These are phyloP conservation scores for Synanceia verrucosa DNA, from an alignment of 2,797 vertebrate genomes.

Conservation along the genomic window DNA sequence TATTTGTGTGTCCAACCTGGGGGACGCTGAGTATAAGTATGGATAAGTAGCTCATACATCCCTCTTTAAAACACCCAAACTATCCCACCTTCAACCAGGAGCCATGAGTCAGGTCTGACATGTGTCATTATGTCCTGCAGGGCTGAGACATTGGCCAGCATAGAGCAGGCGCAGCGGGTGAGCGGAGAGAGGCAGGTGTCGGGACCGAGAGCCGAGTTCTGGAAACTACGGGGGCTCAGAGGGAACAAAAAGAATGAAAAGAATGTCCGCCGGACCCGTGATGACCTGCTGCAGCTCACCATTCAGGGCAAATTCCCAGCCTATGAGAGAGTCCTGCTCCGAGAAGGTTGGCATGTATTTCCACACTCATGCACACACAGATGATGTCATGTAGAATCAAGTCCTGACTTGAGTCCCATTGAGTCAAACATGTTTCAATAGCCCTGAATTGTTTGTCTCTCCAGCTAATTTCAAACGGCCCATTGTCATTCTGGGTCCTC, in stretches of 20 bases:
- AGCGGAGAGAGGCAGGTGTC: conserved; percentile 74
- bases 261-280: conserved; percentile 84
- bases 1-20: too few species aligned
- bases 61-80: background rate
- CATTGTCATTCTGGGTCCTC: conserved; percentile 94
- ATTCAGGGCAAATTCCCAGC: conserved; percentile 95
- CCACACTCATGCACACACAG: background rate
- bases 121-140: conserved; percentile 65
- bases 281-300: conserved; percentile 93
- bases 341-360: conserved; percentile 86
- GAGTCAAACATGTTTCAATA: background rate
- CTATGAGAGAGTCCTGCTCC: conserved; percentile 92
- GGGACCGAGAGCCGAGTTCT: conserved; percentile 92
- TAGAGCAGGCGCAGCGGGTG: conserved; percentile 85
- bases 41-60: background rate
- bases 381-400: background rate
- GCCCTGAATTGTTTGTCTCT: conserved; percentile 11
- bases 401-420: background rate
- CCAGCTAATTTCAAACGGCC: conserved; percentile 95
- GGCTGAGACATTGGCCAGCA: conserved; percentile 89
- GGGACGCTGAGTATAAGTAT: too few species aligned
- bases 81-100: background rate
- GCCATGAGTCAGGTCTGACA: background rate
- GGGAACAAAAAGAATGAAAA: conserved; percentile 92
- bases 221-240: conserved; percentile 94